Evolutionary conservation across 2,888 invertebrate genomes (phyloP).

Genomic region (Mythimna albipuncta): DNA sequence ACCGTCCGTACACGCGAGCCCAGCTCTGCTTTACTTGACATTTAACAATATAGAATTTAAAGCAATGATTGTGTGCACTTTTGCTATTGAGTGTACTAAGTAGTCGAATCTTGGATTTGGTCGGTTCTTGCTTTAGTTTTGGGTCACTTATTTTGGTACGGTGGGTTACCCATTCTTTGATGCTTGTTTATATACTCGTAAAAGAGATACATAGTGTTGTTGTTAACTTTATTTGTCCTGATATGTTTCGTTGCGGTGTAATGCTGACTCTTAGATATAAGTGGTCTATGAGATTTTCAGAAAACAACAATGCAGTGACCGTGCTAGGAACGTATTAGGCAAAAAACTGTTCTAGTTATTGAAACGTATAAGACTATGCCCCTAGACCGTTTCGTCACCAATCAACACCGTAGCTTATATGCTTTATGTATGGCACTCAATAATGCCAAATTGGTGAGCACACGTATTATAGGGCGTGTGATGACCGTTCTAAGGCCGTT

Average conservation of each 20-base stretch:
- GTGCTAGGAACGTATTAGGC: too few species aligned
- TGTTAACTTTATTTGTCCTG: not conserved
- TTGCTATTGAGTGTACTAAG: conserved; percentile 24
- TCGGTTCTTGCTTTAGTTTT: not conserved
- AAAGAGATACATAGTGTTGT: not conserved
- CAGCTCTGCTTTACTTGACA: conserved; percentile 58
- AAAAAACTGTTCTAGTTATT: too few species aligned
- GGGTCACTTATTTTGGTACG: not conserved
- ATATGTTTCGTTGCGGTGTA: not conserved
- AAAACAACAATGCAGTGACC: not conserved
- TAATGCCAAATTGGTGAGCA: too few species aligned
- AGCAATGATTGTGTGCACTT: conserved; percentile 46
- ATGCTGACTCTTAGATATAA: too few species aligned
- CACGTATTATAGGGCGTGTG: too few species aligned
- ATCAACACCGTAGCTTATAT: not conserved
- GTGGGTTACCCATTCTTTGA: not conserved
- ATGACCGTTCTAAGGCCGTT: too few species aligned
- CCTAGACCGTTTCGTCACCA: too few species aligned
- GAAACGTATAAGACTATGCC: too few species aligned
- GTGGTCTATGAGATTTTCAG: not conserved
- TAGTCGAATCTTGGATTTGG: not conserved
- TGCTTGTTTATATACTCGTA: not conserved
- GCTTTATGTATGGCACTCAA: too few species aligned
- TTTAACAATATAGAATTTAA: conserved; percentile 57
- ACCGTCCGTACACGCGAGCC: conserved; percentile 68